Evolutionary conservation across 2,888 invertebrate genomes (phyloP).

Genomic region (Bimastos eiseni): DNA sequence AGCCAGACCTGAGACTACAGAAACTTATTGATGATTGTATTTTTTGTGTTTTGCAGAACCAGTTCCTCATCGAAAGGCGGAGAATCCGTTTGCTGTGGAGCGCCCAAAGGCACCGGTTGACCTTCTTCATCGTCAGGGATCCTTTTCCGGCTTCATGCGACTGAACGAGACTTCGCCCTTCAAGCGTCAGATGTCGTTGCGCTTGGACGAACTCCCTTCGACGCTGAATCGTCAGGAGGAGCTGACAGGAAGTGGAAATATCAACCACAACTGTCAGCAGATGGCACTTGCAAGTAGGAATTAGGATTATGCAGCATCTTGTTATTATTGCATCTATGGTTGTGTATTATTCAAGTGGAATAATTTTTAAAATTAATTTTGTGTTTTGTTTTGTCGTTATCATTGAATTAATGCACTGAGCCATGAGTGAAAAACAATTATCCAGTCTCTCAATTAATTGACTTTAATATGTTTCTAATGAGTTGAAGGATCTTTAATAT

Average conservation of each 20-base stretch:
- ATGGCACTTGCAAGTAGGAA: conserved; percentile 64
- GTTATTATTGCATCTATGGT: not conserved
- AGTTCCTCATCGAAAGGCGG: conserved; percentile 65
- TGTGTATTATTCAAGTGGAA: no score
- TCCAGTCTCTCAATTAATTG: no score
- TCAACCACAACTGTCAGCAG: conserved; percentile 55
- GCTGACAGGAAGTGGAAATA: conserved; percentile 69
- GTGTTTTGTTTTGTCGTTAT: no score
- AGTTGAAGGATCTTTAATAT: no score
- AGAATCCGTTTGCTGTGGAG: conserved; percentile 71
- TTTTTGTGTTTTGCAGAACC: conserved; percentile 56
- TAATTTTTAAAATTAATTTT: not conserved
- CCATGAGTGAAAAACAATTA: no score
- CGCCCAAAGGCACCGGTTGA: conserved; percentile 88
- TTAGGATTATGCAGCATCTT: not conserved
- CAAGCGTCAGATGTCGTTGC: conserved; percentile 93
- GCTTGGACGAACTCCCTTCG: conserved; percentile 91
- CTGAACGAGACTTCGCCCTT: conserved; percentile 68
- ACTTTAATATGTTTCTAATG: no score
- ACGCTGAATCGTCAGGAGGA: conserved; percentile 77
- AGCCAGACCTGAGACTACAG: not conserved
- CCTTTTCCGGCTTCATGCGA: conserved; percentile 79
- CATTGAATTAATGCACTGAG: no score
- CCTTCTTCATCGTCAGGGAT: conserved; percentile 91
- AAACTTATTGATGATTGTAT: not conserved